A percentile compares a stretch with the other conserved stretches of the same genome.
Conservation (phyloP, 2,888 invertebrate species). For the Mylabris sibirica region DNA sequence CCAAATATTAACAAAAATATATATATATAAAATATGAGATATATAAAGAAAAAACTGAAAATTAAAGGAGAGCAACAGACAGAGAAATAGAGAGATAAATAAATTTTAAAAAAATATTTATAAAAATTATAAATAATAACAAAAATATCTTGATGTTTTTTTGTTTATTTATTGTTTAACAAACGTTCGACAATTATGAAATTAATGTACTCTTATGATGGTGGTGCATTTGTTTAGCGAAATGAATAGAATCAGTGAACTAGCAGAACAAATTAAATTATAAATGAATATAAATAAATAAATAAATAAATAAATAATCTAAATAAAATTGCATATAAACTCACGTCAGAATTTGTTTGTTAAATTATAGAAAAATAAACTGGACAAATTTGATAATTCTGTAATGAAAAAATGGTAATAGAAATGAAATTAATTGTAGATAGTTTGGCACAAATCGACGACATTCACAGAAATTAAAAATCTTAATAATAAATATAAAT, state of each 20-base stretch:
- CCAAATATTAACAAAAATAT: conserved; percentile 27
- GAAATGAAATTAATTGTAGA: conserved; percentile 24
- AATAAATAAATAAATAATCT: conserved; percentile 5
- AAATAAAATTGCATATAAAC: neutral
- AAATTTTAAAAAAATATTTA: no score
- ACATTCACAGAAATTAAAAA: conserved; percentile 26
- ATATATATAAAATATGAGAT: neutral
- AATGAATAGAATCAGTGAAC: conserved; percentile 45
- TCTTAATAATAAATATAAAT: conserved; percentile 7
- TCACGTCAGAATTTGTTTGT: conserved; percentile 20
- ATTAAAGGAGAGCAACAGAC: neutral
- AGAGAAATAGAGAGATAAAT: neutral
- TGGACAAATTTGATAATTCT: neutral
- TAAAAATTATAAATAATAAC: conserved; percentile 19
- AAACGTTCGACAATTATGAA: conserved; percentile 28
- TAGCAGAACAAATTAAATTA: conserved; percentile 19
- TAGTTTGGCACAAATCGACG: conserved; percentile 31
- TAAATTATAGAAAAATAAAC: conserved; percentile 21
- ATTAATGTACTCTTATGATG: conserved; percentile 57
- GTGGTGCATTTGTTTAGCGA: conserved; percentile 56
- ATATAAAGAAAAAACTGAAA: neutral
- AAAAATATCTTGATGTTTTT: neutral
- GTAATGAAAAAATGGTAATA: neutral
- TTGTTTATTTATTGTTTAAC: neutral
- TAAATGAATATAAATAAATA: conserved; percentile 8